Evolutionary conservation across 2,797 vertebrate species (phyloP).

Genomic region (Steatocranus sp.): DNA sequence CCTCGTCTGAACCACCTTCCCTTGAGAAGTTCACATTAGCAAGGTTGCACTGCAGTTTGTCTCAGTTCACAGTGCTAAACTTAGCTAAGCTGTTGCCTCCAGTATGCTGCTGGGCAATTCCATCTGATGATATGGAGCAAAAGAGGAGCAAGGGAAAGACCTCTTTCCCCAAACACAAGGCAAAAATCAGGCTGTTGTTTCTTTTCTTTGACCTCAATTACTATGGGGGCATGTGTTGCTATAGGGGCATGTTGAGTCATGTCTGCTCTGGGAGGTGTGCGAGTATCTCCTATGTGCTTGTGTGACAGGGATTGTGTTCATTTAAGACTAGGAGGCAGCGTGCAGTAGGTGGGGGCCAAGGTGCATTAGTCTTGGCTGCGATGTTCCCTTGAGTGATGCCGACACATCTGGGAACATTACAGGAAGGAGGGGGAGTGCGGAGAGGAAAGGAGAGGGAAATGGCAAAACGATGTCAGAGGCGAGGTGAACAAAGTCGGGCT

Average conservation of each 20-base stretch:
- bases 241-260: constrained; percentile 64
- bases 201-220: constrained; percentile 76
- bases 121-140: constrained; percentile 36
- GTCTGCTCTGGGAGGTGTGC: constrained; percentile 40
- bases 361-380: constrained; percentile 61
- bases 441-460: constrained; percentile 48
- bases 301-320: constrained; percentile 45
- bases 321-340: constrained; percentile 35
- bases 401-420: constrained; percentile 41
- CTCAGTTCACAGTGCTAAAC: constrained; percentile 35
- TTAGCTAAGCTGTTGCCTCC: constrained; percentile 30
- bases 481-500: constrained; percentile 50
- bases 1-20: neutral
- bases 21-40: constrained; percentile 16
- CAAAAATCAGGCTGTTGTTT: constrained; percentile 64
- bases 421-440: neutral
- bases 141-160: constrained; percentile 36
- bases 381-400: constrained; percentile 58
- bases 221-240: constrained; percentile 56
- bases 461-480: constrained; percentile 48
- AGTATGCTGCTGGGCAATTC: constrained; percentile 40
- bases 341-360: constrained; percentile 55
- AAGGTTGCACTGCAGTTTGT: constrained; percentile 5
- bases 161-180: constrained; percentile 30
- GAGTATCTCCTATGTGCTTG: neutral